Percentiles rank a stretch among this genome's conserved stretches.
These are phyloP conservation scores for Megamerina dolium DNA, from an alignment of 2,888 invertebrate genomes.

Conservation along the genomic window DNA sequence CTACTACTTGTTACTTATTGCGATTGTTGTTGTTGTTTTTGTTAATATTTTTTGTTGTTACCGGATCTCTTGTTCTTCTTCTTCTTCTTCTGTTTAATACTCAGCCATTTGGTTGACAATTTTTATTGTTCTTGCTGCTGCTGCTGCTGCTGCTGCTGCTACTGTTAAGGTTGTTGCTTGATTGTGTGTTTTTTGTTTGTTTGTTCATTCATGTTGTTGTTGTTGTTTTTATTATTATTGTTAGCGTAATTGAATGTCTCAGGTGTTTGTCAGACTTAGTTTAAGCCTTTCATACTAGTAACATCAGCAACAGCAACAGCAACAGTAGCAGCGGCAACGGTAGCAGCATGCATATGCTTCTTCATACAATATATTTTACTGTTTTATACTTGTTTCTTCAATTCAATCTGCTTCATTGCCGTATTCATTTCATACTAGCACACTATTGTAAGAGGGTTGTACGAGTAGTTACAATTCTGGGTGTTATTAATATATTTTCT, in stretches of 20 bases:
- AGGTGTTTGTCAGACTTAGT: conserved; percentile 47
- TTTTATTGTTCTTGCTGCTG: not conserved
- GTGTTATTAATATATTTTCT: too few relatives aligned
- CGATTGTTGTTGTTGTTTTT: not conserved
- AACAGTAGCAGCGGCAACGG: conserved; percentile 6
- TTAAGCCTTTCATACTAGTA: conserved; percentile 47
- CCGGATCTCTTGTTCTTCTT: too few relatives aligned
- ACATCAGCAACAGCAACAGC: conserved; percentile 14
- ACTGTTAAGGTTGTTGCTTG: not conserved
- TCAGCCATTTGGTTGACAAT: conserved; percentile 9
- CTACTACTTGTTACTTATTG: not conserved
- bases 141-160: not conserved
- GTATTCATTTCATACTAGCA: too few relatives aligned
- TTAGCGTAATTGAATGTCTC: conserved; percentile 39
- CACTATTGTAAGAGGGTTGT: too few relatives aligned
- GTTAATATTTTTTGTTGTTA: not conserved
- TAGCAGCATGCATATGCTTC: too few relatives aligned
- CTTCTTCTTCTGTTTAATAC: too few relatives aligned
- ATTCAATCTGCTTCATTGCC: too few relatives aligned
- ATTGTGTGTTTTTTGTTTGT: conserved; percentile 3
- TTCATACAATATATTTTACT: too few relatives aligned
- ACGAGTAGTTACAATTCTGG: too few relatives aligned
- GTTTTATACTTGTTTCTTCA: too few relatives aligned
- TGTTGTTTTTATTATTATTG: conserved; percentile 11
- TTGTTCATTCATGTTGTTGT: too few relatives aligned